Conservation (phyloP, 1,140 invertebrate species). For the Megalopta genalis region DNA sequence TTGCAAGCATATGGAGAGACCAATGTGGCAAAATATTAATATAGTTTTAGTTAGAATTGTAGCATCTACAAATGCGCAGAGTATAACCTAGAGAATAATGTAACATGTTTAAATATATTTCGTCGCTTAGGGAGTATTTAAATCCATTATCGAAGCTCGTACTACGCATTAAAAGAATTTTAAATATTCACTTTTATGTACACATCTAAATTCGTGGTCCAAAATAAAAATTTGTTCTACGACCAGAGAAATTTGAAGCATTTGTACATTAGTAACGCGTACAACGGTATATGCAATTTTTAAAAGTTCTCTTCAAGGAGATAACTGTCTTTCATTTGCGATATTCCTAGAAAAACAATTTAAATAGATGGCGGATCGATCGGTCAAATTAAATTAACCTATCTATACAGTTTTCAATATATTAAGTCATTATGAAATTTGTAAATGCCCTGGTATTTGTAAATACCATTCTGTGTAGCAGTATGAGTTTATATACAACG, state of each 20-base stretch:
- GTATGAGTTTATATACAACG: neutral
- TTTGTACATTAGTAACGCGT: too few species aligned
- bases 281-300: too few species aligned
- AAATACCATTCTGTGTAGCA: neutral
- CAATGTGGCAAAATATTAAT: conserved; percentile 54
- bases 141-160: neutral
- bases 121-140: neutral
- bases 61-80: neutral
- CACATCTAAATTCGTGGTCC: neutral
- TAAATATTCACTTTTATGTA: neutral
- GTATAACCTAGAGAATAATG: neutral
- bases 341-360: too few species aligned
- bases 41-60: conserved; percentile 12
- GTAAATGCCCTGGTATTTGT: neutral
- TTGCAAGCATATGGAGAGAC: conserved; percentile 77
- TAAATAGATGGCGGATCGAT: too few species aligned
- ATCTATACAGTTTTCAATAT: neutral
- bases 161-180: neutral
- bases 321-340: too few species aligned
- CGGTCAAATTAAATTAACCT: conserved; percentile 19
- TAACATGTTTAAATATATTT: neutral
- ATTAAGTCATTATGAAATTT: neutral
- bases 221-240: too few species aligned
- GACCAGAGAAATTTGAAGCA: too few species aligned
- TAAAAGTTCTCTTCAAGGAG: too few species aligned